Base-by-base conservation (phyloP, 2,113 vertebrate species). In the Rynchops niger region DNA sequence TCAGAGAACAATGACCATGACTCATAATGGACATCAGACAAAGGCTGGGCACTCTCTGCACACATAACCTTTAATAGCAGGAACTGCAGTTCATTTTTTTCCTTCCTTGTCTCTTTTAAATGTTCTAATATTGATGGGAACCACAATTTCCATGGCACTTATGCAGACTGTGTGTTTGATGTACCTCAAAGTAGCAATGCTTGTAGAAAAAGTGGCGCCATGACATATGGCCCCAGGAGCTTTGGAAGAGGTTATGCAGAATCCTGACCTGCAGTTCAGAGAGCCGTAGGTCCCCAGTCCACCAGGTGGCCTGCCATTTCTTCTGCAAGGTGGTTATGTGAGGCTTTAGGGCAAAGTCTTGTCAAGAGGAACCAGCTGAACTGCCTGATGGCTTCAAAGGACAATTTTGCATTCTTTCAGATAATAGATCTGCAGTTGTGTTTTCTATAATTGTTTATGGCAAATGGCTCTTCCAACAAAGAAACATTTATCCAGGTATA, bases 401-500 rank as follows among this genome's bases (percentile, higher is more conserved):
- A 21, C 13, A 29, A 78, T 83, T 77, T 79, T 82, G 29, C 38
- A 83, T 91, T 92, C 65, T 65, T 91, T 91, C 67, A 77, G 50
- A 23, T 65, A 74, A 91, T 25, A 71, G 59, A 62, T 61, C 20
- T 27, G n/a, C 42, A 84, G 79, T 17, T 71, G 53, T 3, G 9
- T 77, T 12, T 90, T 90, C 65, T 66, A 1, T 72, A 89, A 86
- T 56, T 82, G 50, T 80, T 83, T 81, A 83, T 72, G 58, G 73
- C 72, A 95, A 95, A 82, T 38, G 40, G 43, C 7, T 86, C 69
- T 72, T 87, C 29, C 2, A 25, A 83, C 36, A 79, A 78, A 91
- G 45, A 95, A 96, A 89, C 91, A 95, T 83, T 92, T 96, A 92
- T 76, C 82, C 56, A 92, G 71, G 34, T 94, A 67, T 62, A 90